Base-by-base conservation (phyloP, 2,113 vertebrate species). In the Planiliza haematocheilus region DNA sequence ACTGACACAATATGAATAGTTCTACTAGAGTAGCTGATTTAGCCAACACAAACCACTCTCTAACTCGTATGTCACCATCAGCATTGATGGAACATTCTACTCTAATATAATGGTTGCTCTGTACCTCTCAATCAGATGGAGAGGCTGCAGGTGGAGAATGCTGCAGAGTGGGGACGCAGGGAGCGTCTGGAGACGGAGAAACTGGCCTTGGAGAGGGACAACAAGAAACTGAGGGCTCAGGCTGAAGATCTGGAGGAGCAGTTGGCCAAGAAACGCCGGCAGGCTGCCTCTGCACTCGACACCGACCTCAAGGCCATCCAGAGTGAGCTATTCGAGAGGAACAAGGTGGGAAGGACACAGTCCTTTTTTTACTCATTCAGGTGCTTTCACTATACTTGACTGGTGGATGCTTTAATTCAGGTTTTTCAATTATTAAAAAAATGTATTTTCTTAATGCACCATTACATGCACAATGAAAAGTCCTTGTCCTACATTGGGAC, bases 161-260 rank as follows among this genome's bases (percentile, higher is more conserved):
- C 98, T 0, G 96, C 97, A 0, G 97, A 99, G 87, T 99, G 98
- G 97, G 97, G 98, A 36, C 95, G 96, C 41, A 88, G 98, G 4
- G 97, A 98, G 93, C 94, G 97, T 2, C 87, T 99, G 80, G 98
- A 99, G 92, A 99, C 98, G 0, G 97, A 99, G 85, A 99, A 99
- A 79, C 94, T 99, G 77, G 96, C 94, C 51, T 93, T 99, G 64
- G 98, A 99, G 88, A 78, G 98, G 24, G 98, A 99, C 90, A 99
- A 98, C 90, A 99, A 99, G 93, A 99, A 99, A 85, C 94, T 98
- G 85, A 90, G 95, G 24, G 93, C 95, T 0, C 98, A 99, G 90
- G 95, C 95, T 0, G 97, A 98, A 81, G 98, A 99, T 84, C 91
- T 99, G 91, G 97, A 98, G 90, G 98, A 99, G 86, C 95, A 97